Evolutionary conservation across 2,797 vertebrate species (phyloP), one percentile per base, ranked within the genome.

Genomic region (Scomberomorus guttatus): DNA sequence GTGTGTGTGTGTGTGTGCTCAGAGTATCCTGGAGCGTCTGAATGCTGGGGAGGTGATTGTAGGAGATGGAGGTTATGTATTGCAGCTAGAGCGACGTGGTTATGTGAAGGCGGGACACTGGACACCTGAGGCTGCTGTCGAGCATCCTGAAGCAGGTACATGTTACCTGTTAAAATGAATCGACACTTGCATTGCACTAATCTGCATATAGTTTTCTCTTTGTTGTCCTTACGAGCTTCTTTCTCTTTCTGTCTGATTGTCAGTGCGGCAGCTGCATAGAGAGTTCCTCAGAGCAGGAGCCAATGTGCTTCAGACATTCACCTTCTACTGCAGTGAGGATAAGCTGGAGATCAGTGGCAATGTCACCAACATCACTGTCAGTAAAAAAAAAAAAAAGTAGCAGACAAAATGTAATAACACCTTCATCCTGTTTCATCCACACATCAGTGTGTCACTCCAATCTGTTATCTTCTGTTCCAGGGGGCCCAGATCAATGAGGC

Each of bases 241-340:
- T 5, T 56, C 22, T 50, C 17, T 58, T 50, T 64, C 17, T 58
- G 11, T 64, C 39, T 42, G 12, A 42, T 14, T 14, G 39, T 42
- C 87, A 98, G 97, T 98, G 82, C 94, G 95, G 48, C 97, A 98
- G 92, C 96, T 98, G 88, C 97, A 98, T 72, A 93, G 96, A 37
- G 97, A 98, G 88, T 98, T 98, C 84, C 95, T 98, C 70, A 94
- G 97, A 89, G 96, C 97, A n/a, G 97, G 97, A 51, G 93, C 97
- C 2, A 95, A 95, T 65, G 95, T 98, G 86, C 92, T 98, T 83
- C 97, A 98, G 89, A 97, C 97, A 0, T 97, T 98, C 88, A 98
- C 96, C 42, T 98, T 98, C 91, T 98, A 98, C 63, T 97, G 97
- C 57, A 97, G 96, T 51, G 97, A 98, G 14, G 97, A 98, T 87